Conservation (phyloP, 2,888 invertebrate species). For the Microchrysa polita region DNA sequence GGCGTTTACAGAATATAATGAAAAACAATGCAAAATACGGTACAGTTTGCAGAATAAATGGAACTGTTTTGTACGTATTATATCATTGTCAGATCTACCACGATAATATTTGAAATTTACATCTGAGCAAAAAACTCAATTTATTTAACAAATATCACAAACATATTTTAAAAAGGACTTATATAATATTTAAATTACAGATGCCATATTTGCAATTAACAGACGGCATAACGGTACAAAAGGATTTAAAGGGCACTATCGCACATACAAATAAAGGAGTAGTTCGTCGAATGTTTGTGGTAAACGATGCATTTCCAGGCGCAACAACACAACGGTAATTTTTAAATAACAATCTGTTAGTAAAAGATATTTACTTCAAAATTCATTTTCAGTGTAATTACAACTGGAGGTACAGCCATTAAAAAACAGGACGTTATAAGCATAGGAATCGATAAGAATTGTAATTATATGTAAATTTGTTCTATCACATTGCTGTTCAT, state of each 20-base stretch:
- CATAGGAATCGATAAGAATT: constrained; percentile 65
- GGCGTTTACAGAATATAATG: too few relatives aligned
- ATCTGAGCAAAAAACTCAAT: too few relatives aligned
- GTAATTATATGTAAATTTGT: constrained; percentile 57
- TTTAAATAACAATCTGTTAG: constrained; percentile 5
- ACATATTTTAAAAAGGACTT: too few relatives aligned
- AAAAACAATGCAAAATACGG: too few relatives aligned
- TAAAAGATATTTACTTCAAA: constrained; percentile 26
- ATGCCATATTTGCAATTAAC: constrained; percentile 64
- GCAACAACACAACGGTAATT: constrained; percentile 61
- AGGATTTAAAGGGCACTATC: constrained; percentile 63
- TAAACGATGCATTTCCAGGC: constrained; percentile 63
- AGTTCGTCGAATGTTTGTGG: constrained; percentile 64
- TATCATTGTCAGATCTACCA: too few relatives aligned
- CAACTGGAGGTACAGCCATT: constrained; percentile 61
- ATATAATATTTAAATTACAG: constrained; percentile 54
- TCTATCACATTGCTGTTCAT: too few relatives aligned
- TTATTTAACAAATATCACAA: too few relatives aligned
- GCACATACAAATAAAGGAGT: constrained; percentile 61
- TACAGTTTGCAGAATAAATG: too few relatives aligned
- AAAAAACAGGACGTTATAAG: constrained; percentile 65
- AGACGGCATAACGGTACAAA: constrained; percentile 64
- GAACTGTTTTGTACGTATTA: too few relatives aligned
- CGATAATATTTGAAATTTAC: too few relatives aligned
- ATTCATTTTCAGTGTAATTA: constrained; percentile 61